Percentiles rank a stretch among this genome's conserved stretches.
phyloP scores from a whole-genome alignment of 2,113 vertebrate species.

The Taurulus bubalis region DNA sequence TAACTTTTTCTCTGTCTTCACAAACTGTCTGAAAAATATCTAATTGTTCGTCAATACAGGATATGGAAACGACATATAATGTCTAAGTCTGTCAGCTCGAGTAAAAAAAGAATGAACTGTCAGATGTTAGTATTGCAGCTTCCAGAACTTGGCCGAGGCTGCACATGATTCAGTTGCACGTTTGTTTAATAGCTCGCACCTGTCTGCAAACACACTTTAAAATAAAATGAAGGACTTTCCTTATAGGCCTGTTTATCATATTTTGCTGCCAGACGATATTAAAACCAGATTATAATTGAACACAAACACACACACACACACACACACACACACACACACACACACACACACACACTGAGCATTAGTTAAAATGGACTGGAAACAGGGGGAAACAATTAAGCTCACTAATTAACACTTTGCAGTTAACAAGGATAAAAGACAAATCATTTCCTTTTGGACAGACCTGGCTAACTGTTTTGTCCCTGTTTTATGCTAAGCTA shows the following conservation, averaged over 20 bases:
- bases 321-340: neutral
- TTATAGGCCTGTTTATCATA: slow-evolving; percentile 1
- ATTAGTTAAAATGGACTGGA: neutral
- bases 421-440: neutral
- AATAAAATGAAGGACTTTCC: neutral
- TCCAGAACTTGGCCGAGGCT: slow-evolving; percentile 9
- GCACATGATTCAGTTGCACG: slow-evolving; percentile 19
- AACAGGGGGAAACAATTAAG: neutral
- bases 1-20: slow-evolving; percentile 34
- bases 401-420: neutral
- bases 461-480: neutral
- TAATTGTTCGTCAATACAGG: neutral
- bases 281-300: neutral
- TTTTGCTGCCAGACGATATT: neutral
- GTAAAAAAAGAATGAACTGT: neutral
- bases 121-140: slow-evolving; percentile 16
- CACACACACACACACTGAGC: slow-evolving; percentile 4
- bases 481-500: neutral
- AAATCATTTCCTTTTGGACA: neutral
- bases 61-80: slow-evolving; percentile 7
- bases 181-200: slow-evolving; percentile 16
- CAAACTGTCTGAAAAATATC: slow-evolving; percentile 24
- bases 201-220: slow-evolving; percentile 8
- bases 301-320: neutral
- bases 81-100: slow-evolving; percentile 18